phyloP scores from a whole-genome alignment of 2,888 invertebrate species.

The Pogonocherus hispidulus region DNA sequence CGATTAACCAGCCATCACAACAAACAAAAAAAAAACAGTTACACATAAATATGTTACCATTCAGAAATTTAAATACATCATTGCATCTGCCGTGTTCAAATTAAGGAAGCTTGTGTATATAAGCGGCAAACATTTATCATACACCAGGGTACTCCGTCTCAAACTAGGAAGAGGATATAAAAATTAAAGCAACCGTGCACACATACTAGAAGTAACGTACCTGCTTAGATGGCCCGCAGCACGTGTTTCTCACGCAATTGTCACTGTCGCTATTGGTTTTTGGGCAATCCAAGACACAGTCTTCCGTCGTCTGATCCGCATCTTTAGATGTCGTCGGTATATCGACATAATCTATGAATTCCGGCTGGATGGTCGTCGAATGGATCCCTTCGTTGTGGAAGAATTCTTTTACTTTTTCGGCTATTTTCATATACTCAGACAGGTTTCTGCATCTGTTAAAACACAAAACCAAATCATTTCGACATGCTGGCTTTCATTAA shows the following conservation, averaged over 20 bases:
- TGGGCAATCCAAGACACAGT: slow-evolving; percentile 90
- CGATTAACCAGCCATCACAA: neutral
- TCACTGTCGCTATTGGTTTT: slow-evolving; percentile 75
- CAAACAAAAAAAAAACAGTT: neutral
- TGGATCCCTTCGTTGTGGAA: slow-evolving; percentile 99
- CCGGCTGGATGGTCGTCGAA: slow-evolving; percentile 98
- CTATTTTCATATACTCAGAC: slow-evolving; percentile 97
- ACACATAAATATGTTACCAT: slow-evolving; percentile 12
- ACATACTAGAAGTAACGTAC: slow-evolving; percentile 64
- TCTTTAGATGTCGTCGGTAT: slow-evolving; percentile 64
- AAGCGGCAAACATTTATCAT: slow-evolving; percentile 13
- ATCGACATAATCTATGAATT: slow-evolving; percentile 87
- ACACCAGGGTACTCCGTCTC: slow-evolving; percentile 31
- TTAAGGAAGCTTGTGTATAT: slow-evolving; percentile 19
- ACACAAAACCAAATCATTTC: neutral
- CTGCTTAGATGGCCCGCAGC: slow-evolving; percentile 88
- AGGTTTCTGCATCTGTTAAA: slow-evolving; percentile 87
- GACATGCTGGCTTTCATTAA: too few species aligned
- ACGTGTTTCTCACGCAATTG: slow-evolving; percentile 88
- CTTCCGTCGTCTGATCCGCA: slow-evolving; percentile 73
- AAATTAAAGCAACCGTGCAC: slow-evolving; percentile 2
- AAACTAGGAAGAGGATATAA: slow-evolving; percentile 38
- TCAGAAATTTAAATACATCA: neutral
- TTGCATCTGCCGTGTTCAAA: slow-evolving; percentile 21
- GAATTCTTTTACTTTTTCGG: slow-evolving; percentile 95